Conservation (phyloP, 2,113 vertebrate genomes). For the Theristicus caerulescens region DNA sequence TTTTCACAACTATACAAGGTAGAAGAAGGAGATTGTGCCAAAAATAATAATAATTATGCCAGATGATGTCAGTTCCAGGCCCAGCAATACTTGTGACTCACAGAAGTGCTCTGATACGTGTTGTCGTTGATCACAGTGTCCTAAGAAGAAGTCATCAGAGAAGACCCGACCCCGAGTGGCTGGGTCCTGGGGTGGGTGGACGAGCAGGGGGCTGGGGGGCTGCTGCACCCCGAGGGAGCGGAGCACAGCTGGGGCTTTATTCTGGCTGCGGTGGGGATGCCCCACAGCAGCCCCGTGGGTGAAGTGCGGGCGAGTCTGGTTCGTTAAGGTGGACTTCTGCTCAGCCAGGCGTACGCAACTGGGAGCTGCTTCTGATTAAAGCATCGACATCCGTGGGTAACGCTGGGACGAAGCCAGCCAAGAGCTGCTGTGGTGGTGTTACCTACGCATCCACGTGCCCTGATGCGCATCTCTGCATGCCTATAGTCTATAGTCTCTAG, state of each 20-base stretch:
- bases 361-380: not conserved
- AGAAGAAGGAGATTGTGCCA: not conserved
- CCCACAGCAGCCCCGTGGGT: accelerated
- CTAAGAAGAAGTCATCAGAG: not conserved
- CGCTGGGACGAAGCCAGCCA: not conserved
- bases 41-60: not conserved
- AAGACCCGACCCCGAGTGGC: not conserved
- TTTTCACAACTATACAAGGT: too few species aligned
- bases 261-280: accelerated
- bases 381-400: too few species aligned
- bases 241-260: not conserved
- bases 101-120: not conserved
- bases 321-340: not conserved
- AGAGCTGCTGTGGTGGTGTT: too few species aligned
- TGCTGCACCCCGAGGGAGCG: not conserved
- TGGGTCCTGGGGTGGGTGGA: not conserved
- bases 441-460: not conserved
- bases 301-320: not conserved
- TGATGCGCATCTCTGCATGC: accelerated
- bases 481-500: too few species aligned
- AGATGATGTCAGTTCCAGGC: not conserved
- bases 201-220: not conserved
- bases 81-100: not conserved
- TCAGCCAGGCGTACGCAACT: too few species aligned
- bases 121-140: not conserved